These are phyloP conservation scores for Enteromius argenteus DNA, from an alignment of 2,797 vertebrate species.

Conservation along the genomic window DNA sequence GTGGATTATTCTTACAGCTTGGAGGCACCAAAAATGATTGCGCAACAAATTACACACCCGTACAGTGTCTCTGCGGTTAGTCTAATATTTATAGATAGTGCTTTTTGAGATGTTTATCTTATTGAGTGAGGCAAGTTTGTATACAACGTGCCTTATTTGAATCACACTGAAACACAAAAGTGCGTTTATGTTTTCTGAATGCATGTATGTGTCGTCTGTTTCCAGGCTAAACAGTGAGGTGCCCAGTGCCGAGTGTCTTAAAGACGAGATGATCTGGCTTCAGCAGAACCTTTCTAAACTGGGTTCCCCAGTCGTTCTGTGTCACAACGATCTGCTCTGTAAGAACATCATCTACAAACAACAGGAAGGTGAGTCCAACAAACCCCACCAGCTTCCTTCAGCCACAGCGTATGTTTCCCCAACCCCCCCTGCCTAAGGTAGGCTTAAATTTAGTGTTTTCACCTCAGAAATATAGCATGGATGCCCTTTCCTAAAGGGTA, in stretches of 20 bases:
- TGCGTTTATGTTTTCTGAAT: not conserved
- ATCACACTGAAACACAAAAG: not conserved
- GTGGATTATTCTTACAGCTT: not conserved
- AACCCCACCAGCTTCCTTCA: slow-evolving; percentile 65
- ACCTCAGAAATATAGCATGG: slow-evolving; percentile 44
- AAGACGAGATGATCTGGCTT: slow-evolving; percentile 94
- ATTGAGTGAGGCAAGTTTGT: not conserved
- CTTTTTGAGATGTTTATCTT: not conserved
- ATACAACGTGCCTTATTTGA: not conserved
- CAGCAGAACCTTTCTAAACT: slow-evolving; percentile 90
- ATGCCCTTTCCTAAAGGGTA: slow-evolving; percentile 14
- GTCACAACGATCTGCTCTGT: slow-evolving; percentile 98
- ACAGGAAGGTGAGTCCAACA: slow-evolving; percentile 86
- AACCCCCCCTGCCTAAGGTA: slow-evolving; percentile 58
- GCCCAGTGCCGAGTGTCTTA: slow-evolving; percentile 84
- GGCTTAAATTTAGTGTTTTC: slow-evolving; percentile 60
- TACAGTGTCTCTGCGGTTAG: not conserved
- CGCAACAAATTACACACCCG: not conserved
- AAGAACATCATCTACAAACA: slow-evolving; percentile 99
- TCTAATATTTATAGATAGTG: not conserved
- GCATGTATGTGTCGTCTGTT: not conserved
- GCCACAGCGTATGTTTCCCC: slow-evolving; percentile 41
- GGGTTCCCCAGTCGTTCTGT: slow-evolving; percentile 96
- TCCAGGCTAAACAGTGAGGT: slow-evolving; percentile 88
- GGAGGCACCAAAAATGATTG: not conserved